phyloP scores from a whole-genome alignment of 2,888 invertebrate species.

The Eristalinus sepulchralis region DNA sequence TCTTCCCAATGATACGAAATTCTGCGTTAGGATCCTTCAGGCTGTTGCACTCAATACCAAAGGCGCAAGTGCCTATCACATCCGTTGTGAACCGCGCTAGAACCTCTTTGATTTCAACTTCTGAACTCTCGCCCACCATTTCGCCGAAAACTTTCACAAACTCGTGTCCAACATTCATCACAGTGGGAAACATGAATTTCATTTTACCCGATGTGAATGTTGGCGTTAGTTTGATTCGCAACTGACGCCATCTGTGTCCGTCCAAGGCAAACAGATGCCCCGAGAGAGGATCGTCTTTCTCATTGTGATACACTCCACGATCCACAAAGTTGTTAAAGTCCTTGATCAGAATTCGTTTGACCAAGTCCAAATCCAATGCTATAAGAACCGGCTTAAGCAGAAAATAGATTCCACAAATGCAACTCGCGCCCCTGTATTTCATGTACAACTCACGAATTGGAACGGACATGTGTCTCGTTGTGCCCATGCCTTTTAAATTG shows the following conservation, averaged over 20 bases:
- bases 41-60: slow-evolving; percentile 81
- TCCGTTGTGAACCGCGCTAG: slow-evolving; percentile 82
- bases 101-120: slow-evolving; percentile 80
- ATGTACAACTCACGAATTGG: slow-evolving; percentile 74
- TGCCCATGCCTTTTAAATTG: slow-evolving; percentile 73
- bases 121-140: slow-evolving; percentile 31
- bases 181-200: slow-evolving; percentile 81
- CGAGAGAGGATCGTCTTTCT: slow-evolving; percentile 78
- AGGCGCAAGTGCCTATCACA: slow-evolving; percentile 82
- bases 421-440: slow-evolving; percentile 75
- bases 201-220: slow-evolving; percentile 82
- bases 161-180: slow-evolving; percentile 77
- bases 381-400: slow-evolving; percentile 74
- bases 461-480: slow-evolving; percentile 72
- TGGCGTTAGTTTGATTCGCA: slow-evolving; percentile 79
- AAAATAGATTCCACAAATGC: slow-evolving; percentile 74
- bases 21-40: slow-evolving; percentile 79
- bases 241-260: slow-evolving; percentile 79
- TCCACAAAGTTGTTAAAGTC: slow-evolving; percentile 79
- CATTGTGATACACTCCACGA: slow-evolving; percentile 77
- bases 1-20: slow-evolving; percentile 77
- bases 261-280: slow-evolving; percentile 77
- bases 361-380: slow-evolving; percentile 72
- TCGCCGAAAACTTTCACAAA: slow-evolving; percentile 74
- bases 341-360: slow-evolving; percentile 76